phyloP scores from a whole-genome alignment of 1,140 invertebrate species.

The Panulirus ornatus region DNA sequence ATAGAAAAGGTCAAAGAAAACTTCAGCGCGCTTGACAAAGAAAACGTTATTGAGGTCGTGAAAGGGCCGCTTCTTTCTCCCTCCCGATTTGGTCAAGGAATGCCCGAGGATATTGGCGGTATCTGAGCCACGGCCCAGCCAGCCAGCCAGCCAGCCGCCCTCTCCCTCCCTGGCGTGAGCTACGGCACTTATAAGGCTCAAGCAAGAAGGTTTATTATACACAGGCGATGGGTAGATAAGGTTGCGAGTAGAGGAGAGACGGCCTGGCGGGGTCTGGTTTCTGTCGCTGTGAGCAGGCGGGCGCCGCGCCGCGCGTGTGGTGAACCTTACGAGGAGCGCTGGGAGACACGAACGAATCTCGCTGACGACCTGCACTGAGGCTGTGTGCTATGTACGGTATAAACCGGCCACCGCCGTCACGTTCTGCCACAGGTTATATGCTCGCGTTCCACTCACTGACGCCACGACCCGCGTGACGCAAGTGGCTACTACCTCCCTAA shows the following conservation, averaged over 20 bases:
- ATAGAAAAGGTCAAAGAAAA: too few species aligned
- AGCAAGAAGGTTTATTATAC: slow-evolving; percentile 4
- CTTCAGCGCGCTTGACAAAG: too few species aligned
- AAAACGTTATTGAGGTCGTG: background rate
- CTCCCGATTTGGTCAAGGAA: background rate
- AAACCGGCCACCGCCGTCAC: too few species aligned
- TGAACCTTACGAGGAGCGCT: too few species aligned
- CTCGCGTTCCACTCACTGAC: too few species aligned
- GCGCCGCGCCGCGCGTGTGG: background rate
- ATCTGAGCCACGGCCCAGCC: background rate
- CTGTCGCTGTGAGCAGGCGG: background rate
- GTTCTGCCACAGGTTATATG: too few species aligned
- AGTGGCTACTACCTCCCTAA: too few species aligned
- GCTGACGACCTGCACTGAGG: too few species aligned
- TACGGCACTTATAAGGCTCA: background rate
- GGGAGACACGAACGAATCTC: too few species aligned
- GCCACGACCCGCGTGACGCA: too few species aligned
- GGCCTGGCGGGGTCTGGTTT: background rate
- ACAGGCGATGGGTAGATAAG: slow-evolving; percentile 2
- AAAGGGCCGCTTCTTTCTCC: background rate
- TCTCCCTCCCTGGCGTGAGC: background rate
- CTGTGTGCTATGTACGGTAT: too few species aligned
- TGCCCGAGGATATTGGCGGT: background rate
- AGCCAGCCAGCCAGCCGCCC: too few species aligned
- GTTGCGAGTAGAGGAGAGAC: background rate